phyloP scores from a whole-genome alignment of 2,797 vertebrate genomes.

The Leptodactylus fallax region DNA sequence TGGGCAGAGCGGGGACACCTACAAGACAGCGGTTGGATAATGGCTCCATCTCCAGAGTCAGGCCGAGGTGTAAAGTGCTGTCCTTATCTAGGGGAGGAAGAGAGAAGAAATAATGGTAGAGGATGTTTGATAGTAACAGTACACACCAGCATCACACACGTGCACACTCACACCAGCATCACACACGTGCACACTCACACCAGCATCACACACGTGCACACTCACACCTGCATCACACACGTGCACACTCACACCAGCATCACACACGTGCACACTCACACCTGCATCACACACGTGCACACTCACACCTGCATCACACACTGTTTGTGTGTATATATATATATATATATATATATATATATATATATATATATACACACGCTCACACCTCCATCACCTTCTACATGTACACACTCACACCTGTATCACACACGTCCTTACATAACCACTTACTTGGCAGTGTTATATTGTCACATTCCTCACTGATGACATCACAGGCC shows the following conservation, averaged over 20 bases:
- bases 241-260: background rate
- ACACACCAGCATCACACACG: background rate
- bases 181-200: background rate
- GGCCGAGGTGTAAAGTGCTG: background rate
- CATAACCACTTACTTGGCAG: slow-evolving; percentile 31
- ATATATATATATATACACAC: no score
- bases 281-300: background rate
- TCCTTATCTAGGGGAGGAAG: background rate
- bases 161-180: no score
- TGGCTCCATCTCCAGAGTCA: slow-evolving; percentile 47
- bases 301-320: background rate
- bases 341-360: no score
- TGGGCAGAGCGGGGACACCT: background rate
- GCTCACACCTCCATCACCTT: background rate
- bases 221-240: background rate
- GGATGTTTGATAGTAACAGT: background rate
- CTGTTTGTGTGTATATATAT: no score
- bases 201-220: no score
- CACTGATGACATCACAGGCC: slow-evolving; percentile 23
- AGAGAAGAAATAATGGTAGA: background rate
- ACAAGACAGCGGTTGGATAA: background rate
- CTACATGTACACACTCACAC: background rate
- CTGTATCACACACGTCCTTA: background rate
- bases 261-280: background rate
- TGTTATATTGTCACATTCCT: background rate